Percentiles rank a stretch among this genome's conserved stretches.
These are phyloP conservation scores for Falcunculus frontatus DNA, from an alignment of 2,113 vertebrate genomes.

Conservation along the genomic window DNA sequence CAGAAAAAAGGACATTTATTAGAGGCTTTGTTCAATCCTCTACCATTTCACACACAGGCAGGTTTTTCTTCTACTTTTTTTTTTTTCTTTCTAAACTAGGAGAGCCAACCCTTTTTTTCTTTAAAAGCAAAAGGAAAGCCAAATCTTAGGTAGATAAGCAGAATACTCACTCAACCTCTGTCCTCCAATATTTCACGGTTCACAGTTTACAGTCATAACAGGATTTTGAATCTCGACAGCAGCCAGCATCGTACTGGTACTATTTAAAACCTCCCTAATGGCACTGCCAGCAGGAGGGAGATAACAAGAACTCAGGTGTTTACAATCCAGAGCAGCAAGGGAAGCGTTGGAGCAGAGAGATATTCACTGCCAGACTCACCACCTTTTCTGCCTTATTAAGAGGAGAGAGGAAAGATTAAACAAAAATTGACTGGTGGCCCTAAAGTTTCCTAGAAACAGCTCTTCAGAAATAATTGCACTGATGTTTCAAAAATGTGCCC, in stretches of 20 bases:
- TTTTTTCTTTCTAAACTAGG: background rate
- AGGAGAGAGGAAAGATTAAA: background rate
- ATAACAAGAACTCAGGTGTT: background rate
- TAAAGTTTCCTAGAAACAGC: background rate
- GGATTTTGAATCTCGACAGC: background rate
- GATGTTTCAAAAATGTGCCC: background rate
- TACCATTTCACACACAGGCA: background rate
- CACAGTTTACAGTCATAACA: constrained; percentile 19
- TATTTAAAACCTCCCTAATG: constrained; percentile 2
- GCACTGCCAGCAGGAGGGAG: constrained; percentile 20
- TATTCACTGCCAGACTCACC: background rate
- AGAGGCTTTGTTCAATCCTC: constrained; percentile 42
- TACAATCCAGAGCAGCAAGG: background rate
- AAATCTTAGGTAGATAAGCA: background rate
- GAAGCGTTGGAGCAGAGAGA: background rate
- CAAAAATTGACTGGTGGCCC: background rate
- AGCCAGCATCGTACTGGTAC: background rate
- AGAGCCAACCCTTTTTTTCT: background rate
- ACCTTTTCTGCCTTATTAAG: background rate
- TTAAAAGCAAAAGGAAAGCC: constrained; percentile 15
- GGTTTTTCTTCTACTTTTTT: background rate
- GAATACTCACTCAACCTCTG: background rate
- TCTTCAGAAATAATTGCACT: background rate
- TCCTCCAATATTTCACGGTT: constrained; percentile 24
- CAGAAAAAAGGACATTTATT: constrained; percentile 13